Evolutionary conservation across 2,113 vertebrate genomes (phyloP), one percentile per base, ranked within the genome.

Genomic region (Condylura cristata): DNA sequence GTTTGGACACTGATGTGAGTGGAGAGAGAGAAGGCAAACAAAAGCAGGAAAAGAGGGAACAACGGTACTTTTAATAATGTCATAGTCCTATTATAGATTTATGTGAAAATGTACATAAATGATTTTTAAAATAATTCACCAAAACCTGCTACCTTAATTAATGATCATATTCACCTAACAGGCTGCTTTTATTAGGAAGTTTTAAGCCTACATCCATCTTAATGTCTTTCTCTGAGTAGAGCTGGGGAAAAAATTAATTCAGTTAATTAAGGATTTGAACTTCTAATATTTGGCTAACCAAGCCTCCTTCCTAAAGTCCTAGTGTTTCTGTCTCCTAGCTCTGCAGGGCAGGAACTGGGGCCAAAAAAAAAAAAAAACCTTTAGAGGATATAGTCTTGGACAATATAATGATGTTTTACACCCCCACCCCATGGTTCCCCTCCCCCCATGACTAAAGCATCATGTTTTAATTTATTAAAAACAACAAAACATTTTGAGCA

Each of bases 211-310:
- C 17, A 81, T 71, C 90, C 75, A 34, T 80, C 39, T 86, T 93
- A 79, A 61, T 71, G 41, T 81, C 93, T 96, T 96, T 83, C 94
- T 95, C 83, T 93, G 37, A 84, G n/a, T 11, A 92, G 63, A 91
- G 18, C 46, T 93, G 10, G 46, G 48, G 60, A 82, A 86, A 81
- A 86, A 92, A 88, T 78, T 86, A 92, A 91, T 65, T 89, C 39
- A 61, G 83, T 86, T 94, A 72, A 91, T 86, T 79, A 91, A 93
- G 75, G 65, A 61, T 32, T 78, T 2, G 10, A 66, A 41, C 39
- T 83, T 72, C 75, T 10, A 46, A n/a, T 65, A 92, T 82, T 74
- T n/a, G 39, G 61, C 74, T 89, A 70, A 37, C 79, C 89, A 74
- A 41, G 70, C 32, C 9, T 79, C 30, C 79, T 91, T 85, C 51